Evolutionary conservation across 2,888 invertebrate species (phyloP).

Genomic region (Heliconius ethilla): DNA sequence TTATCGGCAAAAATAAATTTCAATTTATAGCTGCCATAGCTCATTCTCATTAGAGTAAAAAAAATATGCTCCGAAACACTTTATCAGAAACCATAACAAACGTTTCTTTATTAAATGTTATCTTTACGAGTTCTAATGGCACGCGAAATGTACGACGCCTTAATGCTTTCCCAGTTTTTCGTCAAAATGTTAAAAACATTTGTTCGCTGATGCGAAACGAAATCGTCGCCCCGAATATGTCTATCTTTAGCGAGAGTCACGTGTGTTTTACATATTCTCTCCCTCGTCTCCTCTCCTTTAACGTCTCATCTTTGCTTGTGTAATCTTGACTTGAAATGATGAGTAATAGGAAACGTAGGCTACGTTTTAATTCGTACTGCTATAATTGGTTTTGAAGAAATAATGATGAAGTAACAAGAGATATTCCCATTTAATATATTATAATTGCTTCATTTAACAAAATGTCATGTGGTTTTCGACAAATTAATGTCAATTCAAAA

Average conservation of each 20-base stretch:
- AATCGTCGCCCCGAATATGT: conserved; percentile 74
- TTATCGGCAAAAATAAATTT: conserved; percentile 67
- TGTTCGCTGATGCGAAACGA: conserved; percentile 72
- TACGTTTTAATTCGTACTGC: conserved; percentile 8
- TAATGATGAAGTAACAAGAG: conserved; percentile 31
- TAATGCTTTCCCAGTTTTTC: conserved; percentile 71
- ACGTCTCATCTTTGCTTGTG: conserved; percentile 62
- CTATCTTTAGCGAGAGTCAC: conserved; percentile 68
- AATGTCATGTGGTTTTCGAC: conserved; percentile 46
- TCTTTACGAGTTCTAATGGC: conserved; percentile 57
- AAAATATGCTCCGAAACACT: conserved; percentile 61
- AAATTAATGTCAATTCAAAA: conserved; percentile 48
- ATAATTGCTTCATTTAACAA: conserved; percentile 45
- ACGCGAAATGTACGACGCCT: conserved; percentile 63
- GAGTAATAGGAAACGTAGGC: conserved; percentile 14
- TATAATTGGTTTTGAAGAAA: conserved; percentile 26
- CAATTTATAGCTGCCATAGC: conserved; percentile 67
- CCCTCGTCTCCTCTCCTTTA: conserved; percentile 57
- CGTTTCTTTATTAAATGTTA: conserved; percentile 59
- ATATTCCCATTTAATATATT: conserved; percentile 42
- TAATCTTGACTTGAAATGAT: conserved; percentile 63
- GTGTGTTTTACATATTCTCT: conserved; percentile 69
- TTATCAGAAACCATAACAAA: conserved; percentile 65
- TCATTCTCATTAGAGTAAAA: conserved; percentile 69
- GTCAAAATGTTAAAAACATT: conserved; percentile 70